Conservation (phyloP, 2,797 vertebrate genomes). For the Oryzias dopingdopingensis region DNA sequence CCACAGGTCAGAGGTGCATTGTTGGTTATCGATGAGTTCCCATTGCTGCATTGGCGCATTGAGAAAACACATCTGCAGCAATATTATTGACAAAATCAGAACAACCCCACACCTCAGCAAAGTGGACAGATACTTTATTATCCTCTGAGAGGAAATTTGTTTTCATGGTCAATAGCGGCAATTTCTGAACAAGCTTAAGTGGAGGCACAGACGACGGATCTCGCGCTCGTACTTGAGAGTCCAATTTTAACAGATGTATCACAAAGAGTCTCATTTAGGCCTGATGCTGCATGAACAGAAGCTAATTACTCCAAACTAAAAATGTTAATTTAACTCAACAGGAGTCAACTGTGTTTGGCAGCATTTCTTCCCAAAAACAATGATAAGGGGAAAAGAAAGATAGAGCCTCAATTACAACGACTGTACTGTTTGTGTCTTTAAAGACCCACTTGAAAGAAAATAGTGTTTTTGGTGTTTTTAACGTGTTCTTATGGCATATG, state of each 20-base stretch:
- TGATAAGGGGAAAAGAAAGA: no score
- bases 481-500: no score
- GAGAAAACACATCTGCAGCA: constrained; percentile 61
- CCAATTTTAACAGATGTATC: constrained; percentile 8
- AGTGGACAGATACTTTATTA: constrained; percentile 67
- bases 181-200: constrained; percentile 31
- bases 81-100: constrained; percentile 64
- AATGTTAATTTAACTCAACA: background rate
- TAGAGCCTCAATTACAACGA: no score
- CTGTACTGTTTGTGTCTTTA: no score
- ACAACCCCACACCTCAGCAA: constrained; percentile 42
- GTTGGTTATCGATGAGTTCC: constrained; percentile 64
- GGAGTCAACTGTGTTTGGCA: no score
- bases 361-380: no score
- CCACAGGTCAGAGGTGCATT: constrained; percentile 65
- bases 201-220: constrained; percentile 10
- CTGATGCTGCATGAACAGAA: background rate
- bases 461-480: no score
- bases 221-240: constrained; percentile 18
- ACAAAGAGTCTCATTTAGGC: constrained; percentile 15
- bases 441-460: no score
- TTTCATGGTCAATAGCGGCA: constrained; percentile 53
- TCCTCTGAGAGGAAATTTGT: constrained; percentile 60
- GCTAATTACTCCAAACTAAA: constrained; percentile 3
- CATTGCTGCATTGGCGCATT: constrained; percentile 31